These are phyloP conservation scores for Actias luna DNA, from an alignment of 2,888 invertebrate genomes.

Conservation along the genomic window DNA sequence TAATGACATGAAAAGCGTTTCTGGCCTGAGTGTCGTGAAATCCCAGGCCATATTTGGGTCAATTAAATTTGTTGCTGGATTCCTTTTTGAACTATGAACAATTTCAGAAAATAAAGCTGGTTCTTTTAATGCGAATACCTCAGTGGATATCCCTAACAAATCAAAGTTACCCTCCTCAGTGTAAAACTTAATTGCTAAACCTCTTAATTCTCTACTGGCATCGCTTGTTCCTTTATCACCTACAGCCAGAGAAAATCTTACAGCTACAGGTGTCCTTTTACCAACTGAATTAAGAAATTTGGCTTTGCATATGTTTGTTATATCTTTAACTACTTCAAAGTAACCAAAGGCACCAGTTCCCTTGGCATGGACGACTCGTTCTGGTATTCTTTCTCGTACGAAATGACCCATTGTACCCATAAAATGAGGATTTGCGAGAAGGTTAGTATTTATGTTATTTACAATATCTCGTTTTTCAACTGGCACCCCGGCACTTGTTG, in stretches of 20 bases:
- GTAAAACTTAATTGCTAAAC: constrained; percentile 95
- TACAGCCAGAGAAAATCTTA: constrained; percentile 89
- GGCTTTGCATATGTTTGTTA: constrained; percentile 87
- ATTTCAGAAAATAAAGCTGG: constrained; percentile 93
- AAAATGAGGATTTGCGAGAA: constrained; percentile 90
- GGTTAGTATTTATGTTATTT: constrained; percentile 87
- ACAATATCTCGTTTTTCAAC: constrained; percentile 86
- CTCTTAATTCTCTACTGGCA: constrained; percentile 92
- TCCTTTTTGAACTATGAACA: constrained; percentile 95
- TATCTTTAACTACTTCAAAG: constrained; percentile 92
- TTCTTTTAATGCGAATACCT: constrained; percentile 94
- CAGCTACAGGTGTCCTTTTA: constrained; percentile 88
- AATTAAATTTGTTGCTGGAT: constrained; percentile 92
- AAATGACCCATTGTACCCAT: constrained; percentile 90
- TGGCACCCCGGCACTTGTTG: constrained; percentile 90
- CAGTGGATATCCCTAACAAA: constrained; percentile 93
- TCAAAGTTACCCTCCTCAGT: constrained; percentile 95
- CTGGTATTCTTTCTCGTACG: constrained; percentile 94
- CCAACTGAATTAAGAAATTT: constrained; percentile 87
- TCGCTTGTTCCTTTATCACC: constrained; percentile 94
- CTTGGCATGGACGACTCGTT: constrained; percentile 96
- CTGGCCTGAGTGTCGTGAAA: constrained; percentile 91
- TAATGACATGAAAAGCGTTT: constrained; percentile 90
- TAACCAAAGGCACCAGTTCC: constrained; percentile 93
- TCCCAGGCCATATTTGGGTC: constrained; percentile 97